Conservation (phyloP, 1,140 invertebrate genomes). For the Eurosta solidaginis region DNA sequence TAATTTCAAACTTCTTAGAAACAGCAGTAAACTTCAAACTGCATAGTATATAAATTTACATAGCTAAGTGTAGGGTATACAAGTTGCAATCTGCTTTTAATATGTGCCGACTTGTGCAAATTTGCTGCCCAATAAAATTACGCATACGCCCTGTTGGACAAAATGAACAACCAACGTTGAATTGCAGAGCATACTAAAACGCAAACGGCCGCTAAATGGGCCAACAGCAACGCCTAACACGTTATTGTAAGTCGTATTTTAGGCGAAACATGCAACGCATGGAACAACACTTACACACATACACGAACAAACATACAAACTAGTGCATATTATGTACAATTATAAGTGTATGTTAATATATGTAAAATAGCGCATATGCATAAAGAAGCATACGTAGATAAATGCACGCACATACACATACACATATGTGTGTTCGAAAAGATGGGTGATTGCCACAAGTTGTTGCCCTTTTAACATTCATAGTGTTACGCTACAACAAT, state of each 20-base stretch:
- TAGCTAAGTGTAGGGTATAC: no score
- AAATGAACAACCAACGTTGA: constrained; percentile 4
- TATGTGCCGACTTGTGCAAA: background rate
- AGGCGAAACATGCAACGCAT: constrained; percentile 11
- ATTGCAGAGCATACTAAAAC: background rate
- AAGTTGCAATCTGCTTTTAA: no score
- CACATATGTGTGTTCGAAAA: background rate
- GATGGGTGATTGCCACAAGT: constrained; percentile 3
- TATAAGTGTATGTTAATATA: background rate
- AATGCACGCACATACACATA: background rate
- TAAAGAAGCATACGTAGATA: background rate
- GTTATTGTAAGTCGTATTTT: constrained; percentile 11
- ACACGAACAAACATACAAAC: no score
- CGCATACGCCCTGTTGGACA: constrained; percentile 4
- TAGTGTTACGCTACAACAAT: background rate
- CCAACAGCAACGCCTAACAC: constrained; percentile 27
- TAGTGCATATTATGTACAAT: no score
- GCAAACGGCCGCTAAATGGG: constrained; percentile 19
- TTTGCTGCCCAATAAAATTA: constrained; percentile 6
- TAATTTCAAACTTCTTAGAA: no score
- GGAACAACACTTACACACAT: background rate
- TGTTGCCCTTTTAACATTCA: constrained; percentile 8
- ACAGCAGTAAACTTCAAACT: no score
- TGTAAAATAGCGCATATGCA: background rate
- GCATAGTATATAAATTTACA: no score